Evolutionary conservation across 2,888 invertebrate genomes (phyloP), one percentile per base, ranked within the genome.

Genomic region (Leucophenga montana): DNA sequence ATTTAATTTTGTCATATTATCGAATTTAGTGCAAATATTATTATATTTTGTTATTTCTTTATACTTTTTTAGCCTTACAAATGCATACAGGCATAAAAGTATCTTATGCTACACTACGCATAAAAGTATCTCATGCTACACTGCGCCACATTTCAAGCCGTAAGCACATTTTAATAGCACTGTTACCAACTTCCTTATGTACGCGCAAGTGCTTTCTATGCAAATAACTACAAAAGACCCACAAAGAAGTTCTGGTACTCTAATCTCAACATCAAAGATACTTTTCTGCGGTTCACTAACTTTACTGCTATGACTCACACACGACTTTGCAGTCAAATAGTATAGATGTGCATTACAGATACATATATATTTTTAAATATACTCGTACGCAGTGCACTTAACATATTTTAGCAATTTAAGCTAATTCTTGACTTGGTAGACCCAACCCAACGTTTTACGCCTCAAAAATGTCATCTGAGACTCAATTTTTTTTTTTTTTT

Each of bases 371-470:
- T 57, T 39, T 20, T 16, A n/a, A 9, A 39, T 13, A 39, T 61
- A n/a, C n/a, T n/a, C n/a, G n/a, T n/a, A 16, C 39, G 33, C 61
- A 39, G 9, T 39, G 44, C 20, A 61, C 61, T 61, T 61, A 18
- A 39, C 61, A 61, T 61, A 61, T 61, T 61, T 16, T n/a, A 16
- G 61, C 61, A 61, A 39, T 61, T 61, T 61, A 61, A 61, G 39
- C 61, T 61, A 61, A 61, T 39, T 61, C 61, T 18, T 54, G 3
- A 20, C 5, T 9, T n/a, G 16, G 18, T 11, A 61, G 61, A 61
- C 39, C 44, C 39, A 44, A 61, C 61, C 61, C 61, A 61, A 18
- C 44, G 20, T 39, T 39, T 39, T 0, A 18, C 33, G 61, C 61
- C 33, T 18, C 18, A n/a, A 61, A 20, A 54, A 54, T 16, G 11